Base-by-base conservation (phyloP, 2,113 vertebrate species). In the Atrichornis clamosus region DNA sequence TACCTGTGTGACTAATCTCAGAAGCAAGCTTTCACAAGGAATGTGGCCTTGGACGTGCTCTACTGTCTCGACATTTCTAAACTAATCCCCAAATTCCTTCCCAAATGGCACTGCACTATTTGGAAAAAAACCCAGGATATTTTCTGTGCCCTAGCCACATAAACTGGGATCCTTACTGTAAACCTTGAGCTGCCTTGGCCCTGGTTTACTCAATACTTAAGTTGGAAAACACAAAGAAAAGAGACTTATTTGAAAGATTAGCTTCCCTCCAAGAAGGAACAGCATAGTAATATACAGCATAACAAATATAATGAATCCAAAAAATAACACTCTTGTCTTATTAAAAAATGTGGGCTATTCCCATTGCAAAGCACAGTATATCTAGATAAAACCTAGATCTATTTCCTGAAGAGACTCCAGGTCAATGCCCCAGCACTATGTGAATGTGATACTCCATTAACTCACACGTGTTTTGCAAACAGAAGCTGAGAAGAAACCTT, bases 381-480 rank as follows among this genome's bases (percentile, higher is more conserved):
- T 53, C 60, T 33, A 52, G 10, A 41, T 53, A 81, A 94, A 96
- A 60, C 24, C 41, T 78, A 53, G 69, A 84, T 92, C 89, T 84
- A 49, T 94, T 89, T 95, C 81, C 81, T 87, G 73, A 90, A 92
- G 80, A 93, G 46, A 75, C 64, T 79, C 79, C 82, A 82, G 70
- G 85, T 92, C 90, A 94, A 90, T 96, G 94, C 39, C 33, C 84
- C 44, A 89, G 69, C 70, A 76, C 77, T 95, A 88, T 72, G 86
- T 85, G 93, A 94, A 97, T 44, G 30, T 84, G 92, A 96, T 96
- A 95, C 84, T 93, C 95, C 87, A 97, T 97, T 95, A 97, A 92
- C 84, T 91, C 75, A 81, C 35, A 30, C 58, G 95, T 95, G 92
- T 97, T 98, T 97, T 96, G 92, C 94, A 97, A 97, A 97, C 90